phyloP scores from a whole-genome alignment of 64 coral and sea anemone species.

The Pachyseris speciosa region DNA sequence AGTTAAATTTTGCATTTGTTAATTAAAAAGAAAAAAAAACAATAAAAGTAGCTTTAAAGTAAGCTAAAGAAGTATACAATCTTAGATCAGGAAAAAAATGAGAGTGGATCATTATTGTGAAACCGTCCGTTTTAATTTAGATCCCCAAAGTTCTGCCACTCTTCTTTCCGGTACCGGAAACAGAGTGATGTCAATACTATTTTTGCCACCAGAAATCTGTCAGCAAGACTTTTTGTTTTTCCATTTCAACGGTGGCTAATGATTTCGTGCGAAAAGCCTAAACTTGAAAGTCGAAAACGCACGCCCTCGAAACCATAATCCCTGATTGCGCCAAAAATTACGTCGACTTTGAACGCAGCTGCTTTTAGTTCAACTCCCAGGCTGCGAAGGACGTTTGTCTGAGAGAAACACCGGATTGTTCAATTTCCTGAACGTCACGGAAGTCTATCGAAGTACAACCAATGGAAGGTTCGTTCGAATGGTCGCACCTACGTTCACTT shows the following conservation, averaged over 20 bases:
- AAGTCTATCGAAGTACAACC: background rate
- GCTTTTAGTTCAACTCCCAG: background rate
- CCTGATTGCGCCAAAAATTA: background rate
- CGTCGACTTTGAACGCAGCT: background rate
- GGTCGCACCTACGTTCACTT: background rate
- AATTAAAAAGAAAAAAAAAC: too few relatives aligned
- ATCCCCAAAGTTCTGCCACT: background rate
- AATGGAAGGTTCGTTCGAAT: background rate
- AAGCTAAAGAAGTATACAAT: background rate
- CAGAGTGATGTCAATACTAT: conserved; percentile 3
- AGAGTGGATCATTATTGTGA: background rate
- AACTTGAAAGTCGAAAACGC: background rate
- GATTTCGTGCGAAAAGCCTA: background rate
- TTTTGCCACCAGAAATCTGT: background rate
- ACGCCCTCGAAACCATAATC: background rate
- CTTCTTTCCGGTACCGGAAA: conserved; percentile 24
- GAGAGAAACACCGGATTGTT: too few relatives aligned
- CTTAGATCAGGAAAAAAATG: background rate
- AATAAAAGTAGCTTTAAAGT: background rate
- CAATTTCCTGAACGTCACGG: background rate
- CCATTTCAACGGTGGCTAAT: background rate
- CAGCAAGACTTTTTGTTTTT: background rate
- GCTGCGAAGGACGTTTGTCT: background rate
- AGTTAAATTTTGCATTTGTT: background rate
- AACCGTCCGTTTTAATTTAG: background rate